Percentiles rank a stretch among this genome's conserved stretches.
These are phyloP conservation scores for Daphoenositta chrysoptera DNA, from an alignment of 2,113 vertebrate genomes.

Conservation along the genomic window DNA sequence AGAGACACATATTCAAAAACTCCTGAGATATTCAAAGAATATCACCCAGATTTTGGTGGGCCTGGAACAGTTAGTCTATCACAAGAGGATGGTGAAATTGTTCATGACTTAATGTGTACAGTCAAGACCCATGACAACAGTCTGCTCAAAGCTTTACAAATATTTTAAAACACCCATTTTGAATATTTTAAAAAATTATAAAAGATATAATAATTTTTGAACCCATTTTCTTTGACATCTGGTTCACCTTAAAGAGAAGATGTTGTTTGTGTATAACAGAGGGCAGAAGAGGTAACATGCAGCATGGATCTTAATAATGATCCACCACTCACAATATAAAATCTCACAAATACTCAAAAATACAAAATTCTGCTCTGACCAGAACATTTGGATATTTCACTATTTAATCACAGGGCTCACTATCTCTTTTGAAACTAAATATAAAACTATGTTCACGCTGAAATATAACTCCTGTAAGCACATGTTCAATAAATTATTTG, in stretches of 20 bases:
- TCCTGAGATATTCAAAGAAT: neutral
- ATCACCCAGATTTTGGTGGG: neutral
- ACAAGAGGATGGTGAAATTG: neutral
- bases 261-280: fast-evolving
- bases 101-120: neutral
- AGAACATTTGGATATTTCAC: neutral
- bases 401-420: neutral
- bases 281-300: fast-evolving
- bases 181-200: neutral
- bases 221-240: neutral
- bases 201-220: neutral
- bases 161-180: neutral
- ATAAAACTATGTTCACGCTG: neutral
- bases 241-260: neutral
- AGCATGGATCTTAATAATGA: neutral
- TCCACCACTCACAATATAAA: neutral
- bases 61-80: neutral
- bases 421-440: neutral
- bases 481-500: neutral
- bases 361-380: neutral
- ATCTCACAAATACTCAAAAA: neutral
- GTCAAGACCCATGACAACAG: neutral
- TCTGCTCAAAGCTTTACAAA: neutral
- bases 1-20: neutral
- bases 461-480: neutral